Conservation (phyloP, 2,797 vertebrate species). For the Malurus splendens region DNA sequence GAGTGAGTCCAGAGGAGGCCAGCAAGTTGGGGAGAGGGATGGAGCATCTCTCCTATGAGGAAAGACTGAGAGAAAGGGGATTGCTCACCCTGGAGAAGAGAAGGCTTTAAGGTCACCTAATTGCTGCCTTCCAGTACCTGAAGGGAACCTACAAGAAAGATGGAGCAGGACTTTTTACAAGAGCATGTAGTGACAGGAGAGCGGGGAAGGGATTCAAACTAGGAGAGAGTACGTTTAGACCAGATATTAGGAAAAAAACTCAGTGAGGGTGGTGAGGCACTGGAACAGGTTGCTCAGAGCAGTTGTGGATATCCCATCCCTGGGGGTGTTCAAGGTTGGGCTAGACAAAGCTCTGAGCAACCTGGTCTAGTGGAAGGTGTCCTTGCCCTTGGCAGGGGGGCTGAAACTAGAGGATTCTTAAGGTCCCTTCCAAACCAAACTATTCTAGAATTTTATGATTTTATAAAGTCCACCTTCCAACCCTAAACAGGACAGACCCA, state of each 20-base stretch:
- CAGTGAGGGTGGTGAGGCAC: not conserved
- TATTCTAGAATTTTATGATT: not conserved
- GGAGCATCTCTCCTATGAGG: not conserved
- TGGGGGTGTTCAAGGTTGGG: not conserved
- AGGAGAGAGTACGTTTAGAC: not conserved
- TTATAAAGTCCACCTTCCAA: not conserved
- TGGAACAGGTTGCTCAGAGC: not conserved
- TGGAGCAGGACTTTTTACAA: not conserved
- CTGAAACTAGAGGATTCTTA: not conserved
- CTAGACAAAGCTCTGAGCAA: not conserved
- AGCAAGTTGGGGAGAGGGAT: not conserved
- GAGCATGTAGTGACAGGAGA: not conserved
- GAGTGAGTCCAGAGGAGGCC: not conserved
- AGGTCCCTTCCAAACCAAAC: not conserved
- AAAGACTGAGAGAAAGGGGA: not conserved
- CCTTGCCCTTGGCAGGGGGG: not conserved
- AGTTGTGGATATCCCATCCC: not conserved
- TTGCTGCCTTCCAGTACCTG: not conserved
- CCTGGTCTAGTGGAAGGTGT: not conserved
- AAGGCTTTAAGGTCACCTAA: not conserved
- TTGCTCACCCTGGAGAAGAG: not conserved
- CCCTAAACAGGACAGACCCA: not conserved
- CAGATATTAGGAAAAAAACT: not conserved
- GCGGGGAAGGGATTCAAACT: not conserved
- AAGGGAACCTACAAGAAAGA: not conserved